phyloP scores from a whole-genome alignment of 2,888 invertebrate genomes.

The Selenia dentaria region DNA sequence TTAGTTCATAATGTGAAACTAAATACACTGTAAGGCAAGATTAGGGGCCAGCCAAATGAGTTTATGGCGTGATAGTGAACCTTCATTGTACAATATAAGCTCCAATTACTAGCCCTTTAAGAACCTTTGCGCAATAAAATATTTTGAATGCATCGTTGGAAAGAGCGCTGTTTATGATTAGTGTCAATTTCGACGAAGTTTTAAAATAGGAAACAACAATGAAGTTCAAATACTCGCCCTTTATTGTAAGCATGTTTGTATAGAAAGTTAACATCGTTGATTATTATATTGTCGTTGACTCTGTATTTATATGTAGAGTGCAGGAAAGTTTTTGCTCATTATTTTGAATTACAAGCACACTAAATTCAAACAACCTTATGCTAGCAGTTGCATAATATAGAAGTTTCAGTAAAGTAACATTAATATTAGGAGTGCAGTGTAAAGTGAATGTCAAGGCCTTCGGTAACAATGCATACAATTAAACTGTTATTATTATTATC shows the following conservation, averaged over 20 bases:
- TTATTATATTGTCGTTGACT: conserved; percentile 9
- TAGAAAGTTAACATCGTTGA: conserved; percentile 11
- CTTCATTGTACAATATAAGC: conserved; percentile 34
- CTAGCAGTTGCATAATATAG: no score
- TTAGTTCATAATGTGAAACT: conserved; percentile 66
- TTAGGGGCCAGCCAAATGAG: conserved; percentile 70
- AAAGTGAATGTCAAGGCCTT: no score
- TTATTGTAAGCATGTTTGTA: conserved; percentile 46
- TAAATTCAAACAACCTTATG: no score
- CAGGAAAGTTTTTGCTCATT: no score
- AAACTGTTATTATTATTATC: no score
- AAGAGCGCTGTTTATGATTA: not conserved
- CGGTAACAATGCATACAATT: no score
- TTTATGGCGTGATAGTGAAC: conserved; percentile 73
- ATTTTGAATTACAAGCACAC: no score
- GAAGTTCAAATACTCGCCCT: conserved; percentile 50
- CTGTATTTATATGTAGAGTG: not conserved
- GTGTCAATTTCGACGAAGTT: conserved; percentile 1
- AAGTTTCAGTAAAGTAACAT: no score
- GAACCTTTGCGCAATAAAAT: conserved; percentile 3
- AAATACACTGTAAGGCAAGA: conserved; percentile 65
- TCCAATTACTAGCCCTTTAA: not conserved
- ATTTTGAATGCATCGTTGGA: not conserved
- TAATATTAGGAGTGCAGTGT: no score
- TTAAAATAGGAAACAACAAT: conserved; percentile 22